Conservation (phyloP, 1,140 invertebrate genomes). For the Cotesia glomerata region DNA sequence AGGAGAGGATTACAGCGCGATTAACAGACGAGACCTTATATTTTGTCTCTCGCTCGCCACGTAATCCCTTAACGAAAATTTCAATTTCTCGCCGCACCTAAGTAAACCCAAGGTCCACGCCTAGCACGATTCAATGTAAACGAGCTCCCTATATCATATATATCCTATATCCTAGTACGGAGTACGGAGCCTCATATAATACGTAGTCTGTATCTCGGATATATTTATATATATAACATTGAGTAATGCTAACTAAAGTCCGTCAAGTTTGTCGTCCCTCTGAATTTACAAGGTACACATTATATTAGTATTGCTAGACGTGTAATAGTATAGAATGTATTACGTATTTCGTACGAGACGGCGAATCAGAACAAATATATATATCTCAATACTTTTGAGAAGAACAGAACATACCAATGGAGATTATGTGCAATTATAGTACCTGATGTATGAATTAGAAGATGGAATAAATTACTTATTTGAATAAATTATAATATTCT, state of each 20-base stretch:
- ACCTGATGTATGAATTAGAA: too few relatives aligned
- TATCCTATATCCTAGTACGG: too few relatives aligned
- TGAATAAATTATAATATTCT: too few relatives aligned
- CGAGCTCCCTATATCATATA: neutral
- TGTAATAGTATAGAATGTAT: neutral
- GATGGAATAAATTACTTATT: too few relatives aligned
- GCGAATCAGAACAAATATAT: neutral
- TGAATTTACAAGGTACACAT: constrained; percentile 25
- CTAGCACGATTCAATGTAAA: neutral
- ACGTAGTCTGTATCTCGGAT: neutral
- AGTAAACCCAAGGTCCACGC: constrained; percentile 50
- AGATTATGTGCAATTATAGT: too few relatives aligned
- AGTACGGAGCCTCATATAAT: neutral
- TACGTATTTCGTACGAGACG: neutral
- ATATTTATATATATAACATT: neutral
- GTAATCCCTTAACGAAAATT: constrained; percentile 63
- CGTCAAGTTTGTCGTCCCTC: constrained; percentile 25
- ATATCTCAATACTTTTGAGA: neutral
- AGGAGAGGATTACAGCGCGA: constrained; percentile 61
- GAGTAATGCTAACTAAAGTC: neutral
- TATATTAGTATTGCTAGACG: neutral
- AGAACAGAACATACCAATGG: too few relatives aligned
- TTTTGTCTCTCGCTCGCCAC: constrained; percentile 48
- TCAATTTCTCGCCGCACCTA: constrained; percentile 60
- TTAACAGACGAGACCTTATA: constrained; percentile 48